Base-by-base conservation (phyloP, 2,797 vertebrate species). In the Halcyon badia region DNA sequence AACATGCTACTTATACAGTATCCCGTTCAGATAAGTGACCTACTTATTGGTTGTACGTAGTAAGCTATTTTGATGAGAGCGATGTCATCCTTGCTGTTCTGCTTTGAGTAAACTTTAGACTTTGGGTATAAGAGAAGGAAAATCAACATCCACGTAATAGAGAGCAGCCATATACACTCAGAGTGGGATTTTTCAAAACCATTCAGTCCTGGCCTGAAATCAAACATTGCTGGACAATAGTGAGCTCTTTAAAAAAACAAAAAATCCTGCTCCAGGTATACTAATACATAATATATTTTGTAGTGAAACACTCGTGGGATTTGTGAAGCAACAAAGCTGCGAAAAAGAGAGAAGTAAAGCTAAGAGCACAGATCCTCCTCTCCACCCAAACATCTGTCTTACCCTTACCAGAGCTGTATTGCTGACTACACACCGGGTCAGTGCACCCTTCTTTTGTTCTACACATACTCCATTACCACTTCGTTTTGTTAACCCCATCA, bases 21-120 rank as follows among this genome's bases (percentile, higher is more conserved):
- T 92, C 65, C 72, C 82, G 62, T 92, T 96, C 94, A 81, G 84
- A 94, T 86, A 62, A 81, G 87, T 92, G 95, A 94, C 96, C 96
- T 97, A 97, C 87, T 95, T 92, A 94, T 75, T 81, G 82, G 92
- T 68, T 91, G 92, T 65, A 75, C 14, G 0, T 94, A 94, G 96
- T 94, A 96, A 96, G 89, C 84, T 89, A 71, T 96, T 96, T 92
- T 90, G 86, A 81, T 0, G 6, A 89, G 65, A 85, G 82, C 57
- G 77, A 58, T 7, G 49, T 31, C 89, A 97, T 95, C 82, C 84
- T 87, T 90, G 87, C 87, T 96, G 94, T 78, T 96, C 75, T 94
- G 89, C 94, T 96, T 92, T 75, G 69, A 87, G 84, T 89, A 95
- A 94, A 91, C 89, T 85, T 92, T 65, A 94, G 91, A 65, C 84